Conservation (phyloP, 92 coral and sea anemone genomes). For the Actinernus sp. region DNA sequence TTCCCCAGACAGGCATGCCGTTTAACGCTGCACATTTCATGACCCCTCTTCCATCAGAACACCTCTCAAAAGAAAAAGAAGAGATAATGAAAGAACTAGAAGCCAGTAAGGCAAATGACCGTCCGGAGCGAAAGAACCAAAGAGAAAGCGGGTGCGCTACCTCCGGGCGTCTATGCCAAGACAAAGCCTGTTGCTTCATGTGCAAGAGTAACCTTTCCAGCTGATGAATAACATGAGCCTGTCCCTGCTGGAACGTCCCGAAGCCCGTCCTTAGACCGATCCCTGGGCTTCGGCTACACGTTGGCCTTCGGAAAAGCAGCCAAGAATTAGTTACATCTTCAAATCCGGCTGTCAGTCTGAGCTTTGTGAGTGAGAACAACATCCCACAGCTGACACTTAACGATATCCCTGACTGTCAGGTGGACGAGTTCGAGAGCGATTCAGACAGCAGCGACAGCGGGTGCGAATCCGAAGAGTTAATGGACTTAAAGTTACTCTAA, state of each 20-base stretch:
- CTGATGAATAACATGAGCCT: no score
- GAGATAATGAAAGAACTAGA: background rate
- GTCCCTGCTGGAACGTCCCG: no score
- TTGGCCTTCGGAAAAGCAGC: no score
- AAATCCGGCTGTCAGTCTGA: no score
- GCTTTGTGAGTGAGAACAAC: conserved; percentile 37
- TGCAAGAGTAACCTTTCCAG: no score
- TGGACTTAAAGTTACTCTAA: no score
- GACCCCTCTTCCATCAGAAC: conserved; percentile 24
- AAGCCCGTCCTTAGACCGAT: no score
- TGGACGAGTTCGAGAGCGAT: conserved; percentile 11
- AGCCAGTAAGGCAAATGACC: conserved; percentile 3
- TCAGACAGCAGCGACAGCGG: conserved; percentile 3
- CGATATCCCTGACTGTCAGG: conserved; percentile 21
- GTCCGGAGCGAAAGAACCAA: conserved; percentile 10
- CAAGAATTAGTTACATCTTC: no score
- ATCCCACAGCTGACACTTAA: conserved; percentile 26
- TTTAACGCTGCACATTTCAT: conserved; percentile 15
- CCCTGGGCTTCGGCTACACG: no score
- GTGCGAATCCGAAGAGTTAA: background rate
- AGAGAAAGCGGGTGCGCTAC: conserved; percentile 8
- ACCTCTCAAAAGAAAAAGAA: conserved; percentile 5
- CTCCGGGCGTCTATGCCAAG: background rate
- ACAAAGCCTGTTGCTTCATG: conserved; percentile 6
- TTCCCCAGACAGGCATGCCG: conserved; percentile 26